Base-by-base conservation (phyloP, 2,888 invertebrate genomes). In the Calameuta filiformis region DNA sequence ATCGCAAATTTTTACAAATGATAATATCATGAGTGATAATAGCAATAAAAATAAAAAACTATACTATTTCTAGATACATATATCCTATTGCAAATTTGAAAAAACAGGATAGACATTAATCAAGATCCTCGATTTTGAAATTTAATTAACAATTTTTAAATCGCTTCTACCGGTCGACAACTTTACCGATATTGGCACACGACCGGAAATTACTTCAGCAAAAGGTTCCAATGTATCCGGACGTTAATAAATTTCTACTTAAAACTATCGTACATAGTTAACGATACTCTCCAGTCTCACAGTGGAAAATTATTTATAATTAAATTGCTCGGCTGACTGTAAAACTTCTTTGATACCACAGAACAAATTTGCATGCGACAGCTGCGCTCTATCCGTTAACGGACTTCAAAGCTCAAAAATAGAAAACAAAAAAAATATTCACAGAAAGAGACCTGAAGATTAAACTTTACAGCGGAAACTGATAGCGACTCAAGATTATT, bases 351-450 rank as follows among this genome's bases (percentile, higher is more conserved):
- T 77, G 69, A 74, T 4, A 74, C 11, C 35, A n/a, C 31, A 35
- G 30, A 75, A 75, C 68, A 37, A 12, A 37, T 77, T 77, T 37
- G 15, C 56, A 73, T 71, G n/a, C 56, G 34, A 73, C 37, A 76
- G 31, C 34, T 69, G 75, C 75, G 33, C 79, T 71, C 23, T 33
- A 37, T 37, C 37, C 37, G 37, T 4, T 37, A 15, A 12, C 15
- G 37, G 15, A 40, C 15, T 40, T 15, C 40, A 40, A 40, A 40
- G 15, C 15, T 40, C 15, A 40, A 40, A 40, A 15, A 40, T 1
- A 15, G 40, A 40, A 40, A 15, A 40, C 15, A 40, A 15, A 40
- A 35, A 33, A 40, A 15, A 15, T 15, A 37, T 37, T 37, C 12
- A 37, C 15, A 37, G 37, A 37, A 37, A 15, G 37, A 37, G 15